Evolutionary conservation across 1,140 invertebrate species (phyloP).

Genomic region (Mactra quadrangularis): DNA sequence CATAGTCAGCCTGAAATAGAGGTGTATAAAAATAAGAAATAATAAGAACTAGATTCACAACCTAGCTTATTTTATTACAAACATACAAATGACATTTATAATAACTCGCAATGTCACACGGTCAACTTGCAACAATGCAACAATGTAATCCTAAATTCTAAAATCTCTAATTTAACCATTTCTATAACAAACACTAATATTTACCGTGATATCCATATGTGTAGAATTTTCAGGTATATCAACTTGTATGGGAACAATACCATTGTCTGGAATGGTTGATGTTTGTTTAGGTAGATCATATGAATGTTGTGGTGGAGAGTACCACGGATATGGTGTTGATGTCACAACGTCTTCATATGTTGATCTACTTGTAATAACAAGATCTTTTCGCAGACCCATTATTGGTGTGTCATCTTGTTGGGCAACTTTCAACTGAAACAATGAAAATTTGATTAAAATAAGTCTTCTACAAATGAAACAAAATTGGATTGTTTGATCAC

Average conservation of each 20-base stretch:
- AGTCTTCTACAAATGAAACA: too few species aligned
- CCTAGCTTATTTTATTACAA: too few species aligned
- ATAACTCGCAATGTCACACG: too few species aligned
- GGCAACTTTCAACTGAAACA: constrained; percentile 68
- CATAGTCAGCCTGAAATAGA: constrained; percentile 64
- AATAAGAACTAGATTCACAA: too few species aligned
- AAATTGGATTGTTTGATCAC: too few species aligned
- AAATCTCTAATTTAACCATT: too few species aligned
- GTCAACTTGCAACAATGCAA: too few species aligned
- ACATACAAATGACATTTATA: too few species aligned
- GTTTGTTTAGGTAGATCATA: constrained; percentile 59
- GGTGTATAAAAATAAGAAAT: too few species aligned
- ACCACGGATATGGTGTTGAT: constrained; percentile 37
- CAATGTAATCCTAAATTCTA: too few species aligned
- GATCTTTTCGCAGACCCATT: constrained; percentile 22
- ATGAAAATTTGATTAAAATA: too few species aligned
- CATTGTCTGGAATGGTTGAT: constrained; percentile 71
- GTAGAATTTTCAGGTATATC: constrained; percentile 74
- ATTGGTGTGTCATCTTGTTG: constrained; percentile 75
- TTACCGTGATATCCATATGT: constrained; percentile 68
- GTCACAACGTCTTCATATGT: constrained; percentile 21
- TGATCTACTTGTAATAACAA: constrained; percentile 63
- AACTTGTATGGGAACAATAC: constrained; percentile 71
- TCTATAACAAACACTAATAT: too few species aligned
- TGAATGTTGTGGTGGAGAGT: constrained; percentile 3